Base-by-base conservation (phyloP, 1,140 invertebrate species). In the Lucilia cuprina region DNA sequence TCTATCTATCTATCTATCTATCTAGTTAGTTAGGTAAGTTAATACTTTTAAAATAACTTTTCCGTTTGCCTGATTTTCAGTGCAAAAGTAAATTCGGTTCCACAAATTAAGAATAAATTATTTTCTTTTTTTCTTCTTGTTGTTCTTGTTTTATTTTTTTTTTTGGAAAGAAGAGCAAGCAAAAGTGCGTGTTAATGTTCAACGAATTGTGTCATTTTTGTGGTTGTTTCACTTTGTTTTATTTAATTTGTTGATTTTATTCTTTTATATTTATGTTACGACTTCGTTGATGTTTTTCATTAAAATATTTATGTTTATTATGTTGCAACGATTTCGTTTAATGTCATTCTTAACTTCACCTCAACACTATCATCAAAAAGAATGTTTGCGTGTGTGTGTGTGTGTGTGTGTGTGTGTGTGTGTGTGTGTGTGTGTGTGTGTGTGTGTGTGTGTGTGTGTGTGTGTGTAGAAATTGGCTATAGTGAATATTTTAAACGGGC, bases 401-500 rank as follows among this genome's bases (percentile, higher is more conserved):
- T 88, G 87, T 85, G 86, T 88, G 78, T 89, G n/a, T 30, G 17
- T 0, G n/a, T n/a, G 60, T n/a, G 21, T 86, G 78, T 88, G 87
- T 85, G 86, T 88, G 78, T 89, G n/a, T 30, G 17, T 0, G n/a
- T n/a, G 60, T n/a, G 21, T 86, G 78, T 88, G 87, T 85, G 86
- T 88, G 78, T 89, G 17, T 0, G n/a, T n/a, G 60, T n/a, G 21
- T 30, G 17, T 0, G n/a, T n/a, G 60, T n/a, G 21, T 86, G 78
- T 88, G 87, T 85, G 86, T 88, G 78, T 89, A 87, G 84, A 86
- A 89, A 90, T 90, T 90, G 65, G 89, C 87, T 85, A 88, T 87
- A 87, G 88, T 89, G 89, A 88, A 83, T 87, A 88, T 88, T 89
- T 89, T 88, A 89, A 90, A 88, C 87, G 88, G 86, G 87, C 87